phyloP scores from a whole-genome alignment of 2,797 vertebrate genomes.

The Thunnus albacares region DNA sequence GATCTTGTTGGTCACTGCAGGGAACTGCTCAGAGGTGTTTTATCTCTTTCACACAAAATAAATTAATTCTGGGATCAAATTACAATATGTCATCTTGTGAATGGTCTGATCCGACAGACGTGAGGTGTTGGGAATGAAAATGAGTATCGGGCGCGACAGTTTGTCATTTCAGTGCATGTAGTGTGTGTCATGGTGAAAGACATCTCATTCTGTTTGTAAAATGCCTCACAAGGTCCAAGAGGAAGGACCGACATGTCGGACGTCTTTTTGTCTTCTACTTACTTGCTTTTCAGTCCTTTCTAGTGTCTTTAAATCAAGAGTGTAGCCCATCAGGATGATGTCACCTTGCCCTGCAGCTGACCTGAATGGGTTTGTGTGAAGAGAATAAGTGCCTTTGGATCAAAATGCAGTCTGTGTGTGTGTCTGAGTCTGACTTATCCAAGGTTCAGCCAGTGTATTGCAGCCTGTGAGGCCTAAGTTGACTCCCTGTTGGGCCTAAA shows the following conservation, averaged over 20 bases:
- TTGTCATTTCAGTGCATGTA: background rate
- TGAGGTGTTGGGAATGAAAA: too few species aligned
- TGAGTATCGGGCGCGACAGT: background rate
- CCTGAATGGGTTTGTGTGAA: slow-evolving; percentile 23
- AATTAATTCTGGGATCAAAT: background rate
- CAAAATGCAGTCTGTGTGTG: slow-evolving; percentile 20
- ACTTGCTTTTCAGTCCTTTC: background rate
- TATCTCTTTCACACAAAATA: background rate
- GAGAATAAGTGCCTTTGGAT: slow-evolving; percentile 37
- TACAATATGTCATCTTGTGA: background rate
- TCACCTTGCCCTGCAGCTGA: slow-evolving; percentile 42
- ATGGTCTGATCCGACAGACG: background rate
- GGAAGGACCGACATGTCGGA: too few species aligned
- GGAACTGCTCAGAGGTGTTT: background rate
- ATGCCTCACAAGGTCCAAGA: background rate
- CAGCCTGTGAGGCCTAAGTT: too few species aligned
- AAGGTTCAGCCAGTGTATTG: too few species aligned
- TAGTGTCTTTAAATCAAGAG: background rate
- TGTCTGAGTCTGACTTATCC: background rate
- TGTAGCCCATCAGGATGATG: background rate
- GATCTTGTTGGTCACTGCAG: background rate
- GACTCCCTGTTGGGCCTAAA: too few species aligned
- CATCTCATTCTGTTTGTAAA: background rate
- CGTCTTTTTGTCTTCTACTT: too few species aligned
- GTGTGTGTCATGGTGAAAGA: background rate